These are phyloP conservation scores for Ctenopoma multispine DNA, from an alignment of 2,797 vertebrate species.

Conservation along the genomic window DNA sequence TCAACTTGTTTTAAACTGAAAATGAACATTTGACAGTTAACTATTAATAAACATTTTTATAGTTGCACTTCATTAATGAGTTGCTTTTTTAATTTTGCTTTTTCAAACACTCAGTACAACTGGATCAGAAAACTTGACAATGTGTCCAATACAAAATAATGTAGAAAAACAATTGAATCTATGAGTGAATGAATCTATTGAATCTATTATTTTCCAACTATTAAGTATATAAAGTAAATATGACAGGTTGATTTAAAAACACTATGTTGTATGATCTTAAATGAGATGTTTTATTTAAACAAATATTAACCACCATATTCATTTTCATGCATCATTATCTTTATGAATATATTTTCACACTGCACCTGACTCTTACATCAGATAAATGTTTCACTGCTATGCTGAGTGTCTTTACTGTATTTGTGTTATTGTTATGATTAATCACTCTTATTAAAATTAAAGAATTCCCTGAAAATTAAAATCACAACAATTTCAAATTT, in stretches of 20 bases:
- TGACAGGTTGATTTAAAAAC: slow-evolving; percentile 1
- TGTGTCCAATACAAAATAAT: neutral
- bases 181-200: too few species aligned
- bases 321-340: neutral
- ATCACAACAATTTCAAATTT: slow-evolving; percentile 12
- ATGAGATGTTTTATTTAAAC: neutral
- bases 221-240: neutral
- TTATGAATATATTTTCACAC: neutral
- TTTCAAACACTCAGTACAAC: too few species aligned
- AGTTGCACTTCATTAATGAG: neutral
- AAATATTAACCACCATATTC: neutral
- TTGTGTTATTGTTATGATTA: neutral
- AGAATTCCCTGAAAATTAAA: neutral
- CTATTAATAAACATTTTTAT: neutral
- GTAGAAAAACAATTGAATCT: neutral
- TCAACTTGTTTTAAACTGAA: neutral
- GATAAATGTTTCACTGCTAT: neutral
- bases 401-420: neutral
- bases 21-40: neutral
- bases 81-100: neutral
- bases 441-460: slow-evolving; percentile 2
- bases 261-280: neutral
- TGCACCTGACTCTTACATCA: neutral
- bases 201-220: neutral
- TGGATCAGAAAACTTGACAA: too few species aligned